Base-by-base conservation (phyloP, 2,888 invertebrate genomes). In the Polyommatus iphigenia region DNA sequence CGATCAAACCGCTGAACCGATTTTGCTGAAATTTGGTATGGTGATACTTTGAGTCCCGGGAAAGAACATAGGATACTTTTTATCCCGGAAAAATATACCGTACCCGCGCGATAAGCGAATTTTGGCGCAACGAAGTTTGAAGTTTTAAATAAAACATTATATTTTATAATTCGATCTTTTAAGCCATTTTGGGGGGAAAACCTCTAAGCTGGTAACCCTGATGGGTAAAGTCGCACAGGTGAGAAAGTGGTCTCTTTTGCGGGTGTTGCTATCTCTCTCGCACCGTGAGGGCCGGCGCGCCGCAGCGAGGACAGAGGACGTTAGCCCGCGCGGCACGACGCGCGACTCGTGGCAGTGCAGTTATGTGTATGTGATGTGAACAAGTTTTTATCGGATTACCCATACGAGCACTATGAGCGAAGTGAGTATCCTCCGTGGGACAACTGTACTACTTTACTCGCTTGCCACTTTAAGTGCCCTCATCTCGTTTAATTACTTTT, bases 241-340 rank as follows among this genome's bases (percentile, higher is more conserved):
- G 77, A 36, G 72, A 41, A 59, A 85, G 83, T 83, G 82, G 85
- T 85, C 84, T 84, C 86, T 88, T 87, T 92, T 85, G 84, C 87
- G 86, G 87, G 86, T 86, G 85, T 83, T 83, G 84, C 82, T 82
- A 83, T 92, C 92, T 89, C 91, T 83, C 89, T 84, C 87, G 83
- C 90, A 85, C 83, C 86, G 87, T 7, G 75, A 87, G 87, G 87
- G 88, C 82, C 83, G 82, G 82, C 83, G 87, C 87, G 88, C 84
- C 84, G 85, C 84, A 80, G 81, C 83, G 83, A 84, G 75, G 83
- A 85, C 87, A 88, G 86, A 86, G 87, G 90, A 89, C 91, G 90
- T 91, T 90, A 89, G 90, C 92, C 91, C 89, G 91, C 90, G 91
- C 84, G 85, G 85, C 89, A 83, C 86, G 88, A 82, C 86, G 90